Percentiles rank a stretch among this genome's conserved stretches.
Conservation (phyloP, 2,113 vertebrate species). For the Gymnogyps californianus region DNA sequence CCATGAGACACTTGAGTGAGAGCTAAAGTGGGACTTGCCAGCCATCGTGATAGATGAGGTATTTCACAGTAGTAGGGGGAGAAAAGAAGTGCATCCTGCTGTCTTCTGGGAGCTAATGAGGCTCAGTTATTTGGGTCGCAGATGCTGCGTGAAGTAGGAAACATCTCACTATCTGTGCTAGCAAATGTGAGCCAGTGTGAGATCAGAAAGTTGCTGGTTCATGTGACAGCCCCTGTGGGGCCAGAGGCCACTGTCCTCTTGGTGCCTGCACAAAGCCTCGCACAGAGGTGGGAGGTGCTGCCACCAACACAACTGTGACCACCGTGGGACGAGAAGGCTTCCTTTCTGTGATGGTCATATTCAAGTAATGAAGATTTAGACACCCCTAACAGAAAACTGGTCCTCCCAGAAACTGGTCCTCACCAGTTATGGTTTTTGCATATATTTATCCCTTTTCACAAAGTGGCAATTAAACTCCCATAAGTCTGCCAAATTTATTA, state of each 20-base stretch:
- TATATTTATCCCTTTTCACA: conserved; percentile 31
- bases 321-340: rapidly evolving
- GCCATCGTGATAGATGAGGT: neutral
- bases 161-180: neutral
- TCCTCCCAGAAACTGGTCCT: neutral
- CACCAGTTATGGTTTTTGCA: neutral
- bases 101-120: neutral
- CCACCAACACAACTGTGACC: neutral
- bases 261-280: neutral
- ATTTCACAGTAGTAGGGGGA: neutral
- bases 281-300: neutral
- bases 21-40: neutral
- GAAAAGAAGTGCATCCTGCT: neutral
- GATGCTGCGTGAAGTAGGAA: neutral
- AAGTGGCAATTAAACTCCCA: conserved; percentile 40
- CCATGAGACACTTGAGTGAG: neutral
- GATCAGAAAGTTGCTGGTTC: neutral
- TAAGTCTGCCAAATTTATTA: conserved; percentile 59
- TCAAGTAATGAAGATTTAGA: neutral
- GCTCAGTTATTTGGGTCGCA: neutral
- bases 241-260: neutral
- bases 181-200: neutral
- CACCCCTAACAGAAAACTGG: neutral
- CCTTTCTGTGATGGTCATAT: neutral
- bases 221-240: neutral